Base-by-base conservation (phyloP, 2,113 vertebrate species). In the Myrmecophaga tridactyla region DNA sequence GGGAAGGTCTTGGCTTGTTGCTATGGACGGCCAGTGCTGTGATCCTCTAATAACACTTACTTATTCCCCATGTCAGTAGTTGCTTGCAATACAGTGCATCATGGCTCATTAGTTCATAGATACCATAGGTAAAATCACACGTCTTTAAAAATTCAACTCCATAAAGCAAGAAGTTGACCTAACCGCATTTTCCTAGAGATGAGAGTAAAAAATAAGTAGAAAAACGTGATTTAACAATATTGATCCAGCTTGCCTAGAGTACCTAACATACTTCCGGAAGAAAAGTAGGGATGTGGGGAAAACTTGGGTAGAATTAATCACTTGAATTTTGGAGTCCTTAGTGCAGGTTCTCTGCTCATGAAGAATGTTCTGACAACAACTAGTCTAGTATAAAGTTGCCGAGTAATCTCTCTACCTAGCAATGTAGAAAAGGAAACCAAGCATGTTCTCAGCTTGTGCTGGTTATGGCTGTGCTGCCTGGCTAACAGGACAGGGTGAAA, bases 391-490 rank as follows among this genome's bases (percentile, higher is more conserved):
- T 29, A 46, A 56, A 6, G 39, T 69, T 70, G 31, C 46, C 31
- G 13, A 41, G 17, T 8, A 69, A 41, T 36, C 31, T 73, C n/a
- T 41, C 53, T 53, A 23, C 1, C 2, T 29, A 13, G 21, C 15
- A 53, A 3, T 53, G 62, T 15, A 63, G 36, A 63, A 34, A 34
- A 29, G 5, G 53, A 56, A 56, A 56, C 53, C 53, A 56, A 60
- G 1, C 3, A 3, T 29, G 27, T 15, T 92, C 8, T 60, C 23
- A 20, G 12, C 72, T 9, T 60, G 46, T 46, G 48, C 1, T 21
- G 31, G n/a, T 8, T 3, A 2, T 23, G 29, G 4, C 12, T 63
- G 1, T 8, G 13, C 0, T 1, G 0, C 6, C 17, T 4, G 2
- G 60, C 65, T 34, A 39, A 43, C 0, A n/a, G 9, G 14, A 46